Percentiles rank a stretch among this genome's conserved stretches.
Conservation (phyloP, 2,113 vertebrate species). For the Anoplopoma fimbria region DNA sequence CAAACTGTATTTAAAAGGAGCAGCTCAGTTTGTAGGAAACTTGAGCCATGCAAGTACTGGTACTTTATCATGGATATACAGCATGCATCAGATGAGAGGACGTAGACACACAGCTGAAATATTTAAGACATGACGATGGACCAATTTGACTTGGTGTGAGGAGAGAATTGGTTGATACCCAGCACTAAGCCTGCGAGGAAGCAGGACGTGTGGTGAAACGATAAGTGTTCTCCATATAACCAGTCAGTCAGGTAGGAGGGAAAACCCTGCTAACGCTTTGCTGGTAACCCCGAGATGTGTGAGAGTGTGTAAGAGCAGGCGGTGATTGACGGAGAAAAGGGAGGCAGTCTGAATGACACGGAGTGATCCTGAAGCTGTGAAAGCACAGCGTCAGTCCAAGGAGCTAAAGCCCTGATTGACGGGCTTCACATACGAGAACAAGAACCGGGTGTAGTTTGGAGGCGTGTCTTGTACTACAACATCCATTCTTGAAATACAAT, state of each 20-base stretch:
- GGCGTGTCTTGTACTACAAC: neutral
- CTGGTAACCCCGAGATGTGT: neutral
- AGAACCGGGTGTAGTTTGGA: neutral
- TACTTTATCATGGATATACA: neutral
- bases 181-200: neutral
- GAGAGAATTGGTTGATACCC: neutral
- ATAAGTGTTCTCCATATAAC: neutral
- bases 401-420: neutral
- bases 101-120: neutral
- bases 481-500: neutral
- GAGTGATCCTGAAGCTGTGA: neutral
- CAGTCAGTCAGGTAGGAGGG: neutral
- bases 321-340: neutral
- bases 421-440: neutral
- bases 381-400: neutral
- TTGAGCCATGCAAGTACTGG: neutral
- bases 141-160: neutral
- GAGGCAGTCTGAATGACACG: slow-evolving; percentile 6
- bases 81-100: neutral
- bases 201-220: neutral
- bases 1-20: neutral
- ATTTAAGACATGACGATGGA: neutral
- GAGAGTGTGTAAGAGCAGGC: neutral
- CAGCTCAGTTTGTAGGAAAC: neutral
- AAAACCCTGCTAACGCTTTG: neutral